phyloP scores from a whole-genome alignment of 2,113 vertebrate species.

The Protobothrops mucrosquamatus region DNA sequence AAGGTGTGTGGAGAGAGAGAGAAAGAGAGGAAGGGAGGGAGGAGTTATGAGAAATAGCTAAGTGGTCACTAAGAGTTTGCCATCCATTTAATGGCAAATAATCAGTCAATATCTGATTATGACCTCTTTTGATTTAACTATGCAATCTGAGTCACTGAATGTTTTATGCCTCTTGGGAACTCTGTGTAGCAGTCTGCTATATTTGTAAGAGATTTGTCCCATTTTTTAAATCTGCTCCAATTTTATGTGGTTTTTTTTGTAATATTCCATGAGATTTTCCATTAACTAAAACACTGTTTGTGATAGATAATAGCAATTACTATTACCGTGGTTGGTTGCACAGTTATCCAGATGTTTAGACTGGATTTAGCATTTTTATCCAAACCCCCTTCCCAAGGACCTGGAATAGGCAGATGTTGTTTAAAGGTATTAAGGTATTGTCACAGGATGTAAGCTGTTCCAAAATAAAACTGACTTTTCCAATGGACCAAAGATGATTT shows the following conservation, averaged over 20 bases:
- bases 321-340: not conserved
- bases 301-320: not conserved
- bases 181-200: not conserved
- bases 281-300: not conserved
- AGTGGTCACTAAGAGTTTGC: not conserved
- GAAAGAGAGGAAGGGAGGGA: not conserved
- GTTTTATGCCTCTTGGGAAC: not conserved
- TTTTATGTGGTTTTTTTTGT: not conserved
- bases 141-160: not conserved
- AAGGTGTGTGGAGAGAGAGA: not conserved
- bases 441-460: not conserved
- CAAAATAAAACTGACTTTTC: not conserved
- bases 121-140: not conserved
- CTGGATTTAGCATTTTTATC: not conserved
- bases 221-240: not conserved
- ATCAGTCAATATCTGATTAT: not conserved
- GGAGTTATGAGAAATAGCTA: not conserved
- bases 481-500: not conserved
- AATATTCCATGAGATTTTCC: not conserved
- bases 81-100: not conserved
- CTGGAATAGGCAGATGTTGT: not conserved
- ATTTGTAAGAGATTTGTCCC: not conserved
- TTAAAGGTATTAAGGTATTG: not conserved
- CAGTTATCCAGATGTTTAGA: not conserved
- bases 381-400: no score